These are phyloP conservation scores for Naso thynnoides DNA, from an alignment of 2,797 vertebrate species.

Conservation along the genomic window DNA sequence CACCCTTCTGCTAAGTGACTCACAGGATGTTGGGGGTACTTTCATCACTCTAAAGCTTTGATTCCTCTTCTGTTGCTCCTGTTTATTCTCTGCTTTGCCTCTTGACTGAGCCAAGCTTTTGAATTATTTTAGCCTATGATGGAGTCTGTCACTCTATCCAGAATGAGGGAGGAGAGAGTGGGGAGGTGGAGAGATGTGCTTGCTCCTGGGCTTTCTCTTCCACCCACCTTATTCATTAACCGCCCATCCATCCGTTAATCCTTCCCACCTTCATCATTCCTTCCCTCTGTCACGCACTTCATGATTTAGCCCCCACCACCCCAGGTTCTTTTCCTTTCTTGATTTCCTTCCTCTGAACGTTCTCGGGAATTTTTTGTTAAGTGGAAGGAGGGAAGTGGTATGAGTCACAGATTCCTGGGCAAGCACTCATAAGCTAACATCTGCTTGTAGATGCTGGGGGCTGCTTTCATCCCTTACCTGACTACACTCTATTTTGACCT, in stretches of 20 bases:
- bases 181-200: constrained; percentile 7
- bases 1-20: constrained; percentile 66
- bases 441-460: constrained; percentile 68
- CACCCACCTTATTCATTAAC: constrained; percentile 28
- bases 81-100: constrained; percentile 59
- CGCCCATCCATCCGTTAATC: constrained; percentile 49
- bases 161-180: constrained; percentile 23
- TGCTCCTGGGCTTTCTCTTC: constrained; percentile 16
- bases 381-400: constrained; percentile 41
- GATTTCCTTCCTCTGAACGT: constrained; percentile 18
- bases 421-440: constrained; percentile 73
- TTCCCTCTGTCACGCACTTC: constrained; percentile 41
- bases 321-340: constrained; percentile 11
- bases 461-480: constrained; percentile 57
- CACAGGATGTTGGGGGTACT: constrained; percentile 63
- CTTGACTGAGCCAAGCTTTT: constrained; percentile 47
- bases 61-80: constrained; percentile 55
- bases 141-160: constrained; percentile 43
- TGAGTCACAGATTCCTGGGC: constrained; percentile 77
- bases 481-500: constrained; percentile 36
- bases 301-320: constrained; percentile 40
- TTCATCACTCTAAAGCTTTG: constrained; percentile 66
- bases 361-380: constrained; percentile 28
- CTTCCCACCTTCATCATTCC: constrained; percentile 35
- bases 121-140: constrained; percentile 49